Conservation (phyloP, 2,113 vertebrate genomes). For the Poecilia latipinna region DNA sequence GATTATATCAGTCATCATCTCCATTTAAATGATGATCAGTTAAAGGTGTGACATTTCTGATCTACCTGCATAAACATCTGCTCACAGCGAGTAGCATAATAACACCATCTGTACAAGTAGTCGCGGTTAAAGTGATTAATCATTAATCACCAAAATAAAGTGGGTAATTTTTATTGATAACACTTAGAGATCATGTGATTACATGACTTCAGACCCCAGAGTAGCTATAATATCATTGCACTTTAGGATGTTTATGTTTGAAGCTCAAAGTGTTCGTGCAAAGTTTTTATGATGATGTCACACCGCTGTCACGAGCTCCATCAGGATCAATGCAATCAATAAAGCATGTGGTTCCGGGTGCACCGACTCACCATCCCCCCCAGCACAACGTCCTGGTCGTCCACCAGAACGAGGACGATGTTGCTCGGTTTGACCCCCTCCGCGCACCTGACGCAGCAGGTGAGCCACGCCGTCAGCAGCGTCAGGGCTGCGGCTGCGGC, state of each 20-base stretch:
- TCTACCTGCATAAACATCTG: too few species aligned
- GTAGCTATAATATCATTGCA: not conserved
- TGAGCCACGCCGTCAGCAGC: constrained; percentile 54
- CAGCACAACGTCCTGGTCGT: constrained; percentile 82
- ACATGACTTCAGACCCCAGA: too few species aligned
- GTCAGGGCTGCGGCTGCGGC: not conserved
- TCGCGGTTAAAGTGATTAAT: not conserved
- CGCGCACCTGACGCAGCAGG: constrained; percentile 73
- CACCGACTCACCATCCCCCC: constrained; percentile 82
- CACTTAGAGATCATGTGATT: not conserved
- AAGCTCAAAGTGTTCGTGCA: not conserved
- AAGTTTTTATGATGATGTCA: not conserved
- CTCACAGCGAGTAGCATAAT: too few species aligned
- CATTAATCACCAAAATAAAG: not conserved
- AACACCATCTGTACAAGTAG: too few species aligned
- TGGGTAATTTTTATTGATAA: not conserved
- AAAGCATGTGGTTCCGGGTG: not conserved
- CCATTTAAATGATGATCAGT: too few species aligned
- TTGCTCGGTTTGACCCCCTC: constrained; percentile 63
- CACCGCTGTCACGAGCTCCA: not conserved
- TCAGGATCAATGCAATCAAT: not conserved
- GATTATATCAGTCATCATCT: too few species aligned
- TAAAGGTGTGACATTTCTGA: too few species aligned
- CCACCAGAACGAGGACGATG: constrained; percentile 81
- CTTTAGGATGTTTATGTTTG: not conserved